Evolutionary conservation across 2,888 invertebrate species (phyloP), one percentile per base, ranked within the genome.

Genomic region (Agrilus cyanescens): DNA sequence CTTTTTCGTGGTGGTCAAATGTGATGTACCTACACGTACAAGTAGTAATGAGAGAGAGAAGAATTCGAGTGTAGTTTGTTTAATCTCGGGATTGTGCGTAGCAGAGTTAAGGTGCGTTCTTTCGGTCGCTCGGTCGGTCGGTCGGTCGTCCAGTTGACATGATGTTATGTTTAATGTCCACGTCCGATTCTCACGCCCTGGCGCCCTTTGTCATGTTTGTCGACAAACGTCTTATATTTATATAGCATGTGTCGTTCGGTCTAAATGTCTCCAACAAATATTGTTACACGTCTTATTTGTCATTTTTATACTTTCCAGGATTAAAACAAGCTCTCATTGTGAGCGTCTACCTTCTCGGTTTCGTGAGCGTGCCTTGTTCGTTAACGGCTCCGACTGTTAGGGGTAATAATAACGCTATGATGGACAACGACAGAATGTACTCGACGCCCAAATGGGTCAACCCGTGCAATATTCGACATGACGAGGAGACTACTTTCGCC

Each of bases 381-480:
- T 55, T 57, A 53, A 58, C 67, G 38, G 66, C 66, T 36, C 69
- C 68, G 20, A 52, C 58, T 35, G 50, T 46, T 18, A 42, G 44
- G 34, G 47, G 46, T 40, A 43, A 41, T 45, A 29, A 46, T 29
- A 53, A 50, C 50, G 38, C 50, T 15, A 61, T 62, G 62, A 58
- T 55, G 32, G 51, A 54, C 41, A 55, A 59, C 41, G 54, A 53
- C 33, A 57, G 53, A 54, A 46, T 46, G 37, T 37, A 46, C 31
- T 41, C 48, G 1, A 45, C 44, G 14, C 67, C 67, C 32, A 70
- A 69, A 48, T 75, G 75, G 75, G 61, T 70, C 47, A 69, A 71
- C 52, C 32, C 40, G 13, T 16, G 32, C 8, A 20, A 40, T 25
- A 25, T 40, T 25, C 25, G 14, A 34, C 42, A 46, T 35, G 37